Percentiles rank a stretch among this genome's conserved stretches.
phyloP scores from a whole-genome alignment of 2,797 vertebrate genomes.

The Girardinus metallicus region DNA sequence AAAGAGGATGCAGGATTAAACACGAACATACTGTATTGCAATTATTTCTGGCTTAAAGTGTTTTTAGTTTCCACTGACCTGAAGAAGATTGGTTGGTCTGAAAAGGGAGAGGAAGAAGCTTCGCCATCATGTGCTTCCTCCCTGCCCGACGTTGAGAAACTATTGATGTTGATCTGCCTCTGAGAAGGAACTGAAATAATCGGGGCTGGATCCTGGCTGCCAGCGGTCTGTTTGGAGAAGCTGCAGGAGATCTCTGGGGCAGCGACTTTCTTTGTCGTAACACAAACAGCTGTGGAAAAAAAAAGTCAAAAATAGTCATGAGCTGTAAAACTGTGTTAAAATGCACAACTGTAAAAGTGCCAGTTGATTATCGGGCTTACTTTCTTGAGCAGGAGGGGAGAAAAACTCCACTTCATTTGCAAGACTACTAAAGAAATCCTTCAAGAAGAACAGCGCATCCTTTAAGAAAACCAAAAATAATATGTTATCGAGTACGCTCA shows the following conservation, averaged over 20 bases:
- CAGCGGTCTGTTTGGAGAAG: conserved; percentile 86
- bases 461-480: conserved; percentile 61
- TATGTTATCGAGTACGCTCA: neutral
- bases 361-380: conserved; percentile 67
- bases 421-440: conserved; percentile 96
- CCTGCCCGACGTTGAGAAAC: conserved; percentile 70
- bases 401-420: conserved; percentile 94
- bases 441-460: conserved; percentile 98
- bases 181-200: conserved; percentile 91
- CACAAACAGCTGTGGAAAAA: conserved; percentile 62
- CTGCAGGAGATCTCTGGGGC: conserved; percentile 90
- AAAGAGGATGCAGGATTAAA: neutral
- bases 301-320: conserved; percentile 4
- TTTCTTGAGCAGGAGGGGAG: conserved; percentile 92
- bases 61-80: conserved; percentile 78
- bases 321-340: neutral
- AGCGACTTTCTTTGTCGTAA: conserved; percentile 87
- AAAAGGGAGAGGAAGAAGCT: conserved; percentile 78
- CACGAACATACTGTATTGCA: neutral
- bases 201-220: conserved; percentile 86
- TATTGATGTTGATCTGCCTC: conserved; percentile 81
- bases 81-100: conserved; percentile 96
- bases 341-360: neutral
- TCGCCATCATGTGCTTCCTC: conserved; percentile 68
- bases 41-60: neutral